Evolutionary conservation across 2,888 invertebrate genomes (phyloP).

Genomic region (Hyppa rectilinea): DNA sequence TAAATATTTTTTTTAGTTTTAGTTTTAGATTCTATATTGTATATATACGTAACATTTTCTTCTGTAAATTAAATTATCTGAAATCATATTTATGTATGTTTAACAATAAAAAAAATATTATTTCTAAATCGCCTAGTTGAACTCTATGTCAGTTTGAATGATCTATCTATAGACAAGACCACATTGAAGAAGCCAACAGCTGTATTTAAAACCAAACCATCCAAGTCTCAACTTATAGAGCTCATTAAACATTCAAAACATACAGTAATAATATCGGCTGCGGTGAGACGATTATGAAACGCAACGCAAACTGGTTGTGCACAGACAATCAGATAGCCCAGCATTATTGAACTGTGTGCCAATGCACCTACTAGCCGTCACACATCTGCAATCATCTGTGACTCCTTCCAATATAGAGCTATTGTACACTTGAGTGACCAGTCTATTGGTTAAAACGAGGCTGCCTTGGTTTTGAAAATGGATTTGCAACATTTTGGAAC

Average conservation of each 20-base stretch:
- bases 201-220: not conserved
- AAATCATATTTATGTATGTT: too few relatives aligned
- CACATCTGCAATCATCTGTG: slow-evolving; percentile 75
- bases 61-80: too few relatives aligned
- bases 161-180: not conserved
- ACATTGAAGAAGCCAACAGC: not conserved
- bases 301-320: slow-evolving; percentile 53
- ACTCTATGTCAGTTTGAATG: not conserved
- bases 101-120: too few relatives aligned
- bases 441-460: not conserved
- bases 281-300: slow-evolving; percentile 50
- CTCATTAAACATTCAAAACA: slow-evolving; percentile 32
- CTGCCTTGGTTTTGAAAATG: slow-evolving; percentile 8
- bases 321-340: slow-evolving; percentile 65
- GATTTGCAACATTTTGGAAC: not conserved
- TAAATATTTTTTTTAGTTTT: too few relatives aligned
- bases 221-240: not conserved
- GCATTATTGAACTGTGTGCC: slow-evolving; percentile 62
- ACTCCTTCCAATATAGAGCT: slow-evolving; percentile 66
- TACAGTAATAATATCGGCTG: slow-evolving; percentile 17
- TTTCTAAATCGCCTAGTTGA: not conserved
- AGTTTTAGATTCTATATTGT: too few relatives aligned
- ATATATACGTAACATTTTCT: too few relatives aligned
- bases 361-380: slow-evolving; percentile 76
- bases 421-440: slow-evolving; percentile 11